Evolutionary conservation across 2,113 vertebrate genomes (phyloP).

Genomic region (Quiscalus mexicanus): DNA sequence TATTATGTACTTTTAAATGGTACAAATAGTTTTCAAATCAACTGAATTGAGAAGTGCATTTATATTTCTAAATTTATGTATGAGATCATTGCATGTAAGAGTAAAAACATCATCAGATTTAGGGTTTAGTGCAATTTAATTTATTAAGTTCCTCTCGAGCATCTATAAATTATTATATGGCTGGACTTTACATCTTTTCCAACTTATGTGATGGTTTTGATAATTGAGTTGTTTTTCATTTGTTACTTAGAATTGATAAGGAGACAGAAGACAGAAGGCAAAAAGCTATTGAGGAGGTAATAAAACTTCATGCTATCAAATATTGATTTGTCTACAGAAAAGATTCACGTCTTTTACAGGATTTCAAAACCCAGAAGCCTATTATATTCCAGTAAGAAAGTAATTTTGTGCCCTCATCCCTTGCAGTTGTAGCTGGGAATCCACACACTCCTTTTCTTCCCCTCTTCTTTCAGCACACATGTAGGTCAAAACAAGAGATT

Average conservation of each 20-base stretch:
- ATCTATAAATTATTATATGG: background rate
- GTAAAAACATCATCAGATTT: background rate
- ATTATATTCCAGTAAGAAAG: background rate
- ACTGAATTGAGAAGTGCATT: background rate
- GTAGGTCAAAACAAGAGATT: background rate
- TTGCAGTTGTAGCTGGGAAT: background rate
- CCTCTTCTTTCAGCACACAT: background rate
- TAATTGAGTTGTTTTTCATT: conserved; percentile 67
- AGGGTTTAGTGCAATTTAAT: background rate
- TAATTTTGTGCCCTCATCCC: background rate
- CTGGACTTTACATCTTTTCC: background rate
- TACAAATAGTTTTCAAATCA: background rate
- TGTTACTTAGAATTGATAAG: conserved; percentile 83
- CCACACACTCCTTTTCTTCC: background rate
- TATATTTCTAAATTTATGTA: background rate
- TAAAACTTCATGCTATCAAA: background rate
- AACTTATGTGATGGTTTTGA: conserved; percentile 42
- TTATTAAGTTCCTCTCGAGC: background rate
- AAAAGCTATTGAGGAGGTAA: conserved; percentile 96
- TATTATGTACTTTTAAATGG: background rate
- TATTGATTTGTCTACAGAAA: background rate
- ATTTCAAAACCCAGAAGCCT: background rate
- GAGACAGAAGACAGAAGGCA: conserved; percentile 94
- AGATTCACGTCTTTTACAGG: accelerated
- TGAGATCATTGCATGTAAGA: background rate